Evolutionary conservation across 1,140 invertebrate species (phyloP).

Genomic region (Lutraria rhynchaena): DNA sequence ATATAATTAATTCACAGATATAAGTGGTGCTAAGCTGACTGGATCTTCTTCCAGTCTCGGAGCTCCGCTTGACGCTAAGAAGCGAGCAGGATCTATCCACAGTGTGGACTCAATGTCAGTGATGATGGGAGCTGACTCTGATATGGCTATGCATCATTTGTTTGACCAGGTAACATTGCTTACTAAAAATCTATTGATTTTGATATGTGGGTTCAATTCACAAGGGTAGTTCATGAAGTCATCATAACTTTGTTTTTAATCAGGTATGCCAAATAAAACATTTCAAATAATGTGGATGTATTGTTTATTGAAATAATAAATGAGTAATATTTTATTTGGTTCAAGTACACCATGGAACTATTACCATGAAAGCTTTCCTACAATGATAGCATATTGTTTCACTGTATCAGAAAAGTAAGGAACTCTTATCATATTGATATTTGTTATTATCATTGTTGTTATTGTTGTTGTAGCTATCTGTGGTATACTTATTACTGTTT

Average conservation of each 20-base stretch:
- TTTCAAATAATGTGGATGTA: too few species aligned
- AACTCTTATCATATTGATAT: not conserved
- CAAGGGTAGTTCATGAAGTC: too few species aligned
- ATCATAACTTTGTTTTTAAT: too few species aligned
- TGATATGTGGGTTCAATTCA: too few species aligned
- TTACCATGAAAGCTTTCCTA: too few species aligned
- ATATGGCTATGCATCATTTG: constrained; percentile 84
- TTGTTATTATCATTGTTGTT: not conserved
- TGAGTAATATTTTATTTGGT: too few species aligned
- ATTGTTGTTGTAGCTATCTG: too few species aligned
- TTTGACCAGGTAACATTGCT: constrained; percentile 88
- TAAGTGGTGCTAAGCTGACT: constrained; percentile 67
- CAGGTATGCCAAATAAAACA: too few species aligned
- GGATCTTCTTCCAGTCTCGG: constrained; percentile 77
- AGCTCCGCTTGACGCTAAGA: constrained; percentile 75
- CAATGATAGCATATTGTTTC: too few species aligned
- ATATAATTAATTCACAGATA: constrained; percentile 7
- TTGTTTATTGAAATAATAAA: too few species aligned
- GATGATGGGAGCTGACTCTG: constrained; percentile 83
- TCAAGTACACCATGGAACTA: too few species aligned
- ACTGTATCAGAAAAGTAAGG: not conserved
- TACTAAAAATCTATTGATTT: too few species aligned
- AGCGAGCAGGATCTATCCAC: constrained; percentile 82
- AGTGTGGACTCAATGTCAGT: constrained; percentile 85
- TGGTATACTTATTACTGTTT: constrained; percentile 9